phyloP scores from a whole-genome alignment of 2,888 invertebrate species.

The Trachelus tabidus region DNA sequence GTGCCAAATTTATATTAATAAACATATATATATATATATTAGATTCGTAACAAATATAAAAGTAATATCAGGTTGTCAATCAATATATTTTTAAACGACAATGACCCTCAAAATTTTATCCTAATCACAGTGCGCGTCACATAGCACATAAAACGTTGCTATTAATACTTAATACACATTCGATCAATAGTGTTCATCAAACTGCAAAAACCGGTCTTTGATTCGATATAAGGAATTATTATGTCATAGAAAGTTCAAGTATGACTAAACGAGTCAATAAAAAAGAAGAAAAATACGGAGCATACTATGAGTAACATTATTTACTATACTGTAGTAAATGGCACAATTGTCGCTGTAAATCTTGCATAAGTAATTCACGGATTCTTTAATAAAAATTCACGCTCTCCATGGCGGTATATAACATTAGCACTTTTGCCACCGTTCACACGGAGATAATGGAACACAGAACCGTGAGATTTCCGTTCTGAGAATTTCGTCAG shows the following conservation, averaged over 20 bases:
- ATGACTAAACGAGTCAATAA: neutral
- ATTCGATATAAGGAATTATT: neutral
- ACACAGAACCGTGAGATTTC: neutral
- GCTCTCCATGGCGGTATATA: neutral
- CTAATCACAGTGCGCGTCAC: neutral
- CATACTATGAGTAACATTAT: neutral
- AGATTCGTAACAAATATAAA: neutral
- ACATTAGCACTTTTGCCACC: no score
- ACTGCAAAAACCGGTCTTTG: neutral
- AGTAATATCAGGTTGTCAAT: neutral
- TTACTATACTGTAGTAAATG: neutral
- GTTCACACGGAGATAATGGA: neutral
- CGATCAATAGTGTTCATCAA: no score
- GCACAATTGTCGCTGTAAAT: neutral
- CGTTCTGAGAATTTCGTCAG: neutral
- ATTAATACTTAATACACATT: neutral
- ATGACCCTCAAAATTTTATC: neutral
- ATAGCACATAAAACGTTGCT: neutral
- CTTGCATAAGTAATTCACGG: neutral
- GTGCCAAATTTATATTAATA: neutral
- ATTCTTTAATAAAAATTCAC: neutral
- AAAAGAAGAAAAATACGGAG: neutral
- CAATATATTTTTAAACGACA: neutral
- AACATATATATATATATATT: neutral
- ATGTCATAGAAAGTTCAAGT: neutral